Conservation (phyloP, 2,113 vertebrate species). For the Tauraco erythrolophus region DNA sequence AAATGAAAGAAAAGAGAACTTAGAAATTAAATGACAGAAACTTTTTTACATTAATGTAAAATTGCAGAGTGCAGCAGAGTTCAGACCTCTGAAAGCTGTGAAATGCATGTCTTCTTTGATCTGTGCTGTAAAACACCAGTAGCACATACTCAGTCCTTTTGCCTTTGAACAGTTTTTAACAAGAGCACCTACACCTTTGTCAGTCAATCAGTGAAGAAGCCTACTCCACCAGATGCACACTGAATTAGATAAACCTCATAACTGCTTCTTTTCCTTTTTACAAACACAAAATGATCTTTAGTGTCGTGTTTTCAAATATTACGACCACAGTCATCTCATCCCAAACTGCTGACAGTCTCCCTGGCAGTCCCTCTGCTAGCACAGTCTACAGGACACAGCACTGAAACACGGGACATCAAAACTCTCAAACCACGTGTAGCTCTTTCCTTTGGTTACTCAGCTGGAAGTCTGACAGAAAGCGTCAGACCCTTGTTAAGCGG, state of each 20-base stretch:
- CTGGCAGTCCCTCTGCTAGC: background rate
- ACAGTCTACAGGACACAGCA: background rate
- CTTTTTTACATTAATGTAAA: background rate
- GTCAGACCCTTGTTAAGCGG: background rate
- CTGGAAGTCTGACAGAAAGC: background rate
- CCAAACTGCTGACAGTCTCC: background rate
- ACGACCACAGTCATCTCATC: background rate
- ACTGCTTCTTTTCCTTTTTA: background rate
- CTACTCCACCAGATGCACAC: background rate
- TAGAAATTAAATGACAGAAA: background rate
- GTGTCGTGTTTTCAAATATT: background rate
- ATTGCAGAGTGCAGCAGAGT: background rate
- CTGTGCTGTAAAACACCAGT: background rate
- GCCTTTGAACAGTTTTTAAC: background rate
- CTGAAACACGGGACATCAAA: background rate
- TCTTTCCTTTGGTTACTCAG: background rate
- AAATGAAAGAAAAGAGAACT: background rate
- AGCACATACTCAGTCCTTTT: background rate
- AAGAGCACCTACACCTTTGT: background rate
- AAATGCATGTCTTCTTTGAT: background rate
- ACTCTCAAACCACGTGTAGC: accelerated
- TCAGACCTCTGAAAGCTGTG: background rate
- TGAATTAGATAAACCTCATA: background rate
- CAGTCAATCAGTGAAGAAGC: background rate
- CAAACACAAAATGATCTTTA: background rate